Base-by-base conservation (phyloP, 2,888 invertebrate species). In the Tetanocera ferruginea region DNA sequence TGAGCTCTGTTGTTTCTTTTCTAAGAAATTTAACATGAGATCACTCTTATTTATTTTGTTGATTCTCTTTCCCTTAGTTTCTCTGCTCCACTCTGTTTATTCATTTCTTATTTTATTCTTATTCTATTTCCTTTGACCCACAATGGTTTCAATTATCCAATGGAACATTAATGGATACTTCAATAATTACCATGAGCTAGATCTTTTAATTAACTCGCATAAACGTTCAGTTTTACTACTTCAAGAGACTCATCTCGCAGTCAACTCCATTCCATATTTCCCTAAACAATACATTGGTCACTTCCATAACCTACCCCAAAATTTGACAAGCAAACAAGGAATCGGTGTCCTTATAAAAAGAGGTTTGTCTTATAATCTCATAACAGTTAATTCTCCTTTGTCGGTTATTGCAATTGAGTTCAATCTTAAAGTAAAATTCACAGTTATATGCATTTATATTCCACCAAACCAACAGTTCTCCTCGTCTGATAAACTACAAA, bases 1-100 rank as follows among this genome's bases (percentile, higher is more conserved):
- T n/a, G n/a, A n/a, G n/a, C n/a, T n/a, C n/a, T n/a, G 76, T 76
- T 5, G 69, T 64, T 51, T 49, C 11, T n/a, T n/a, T 51, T 51
- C 9, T 17, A 51, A 51, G 17, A 9, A 51, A n/a, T n/a, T 14
- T 2, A 51, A 51, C 51, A 51, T 14, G 17, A 2, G 9, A 51
- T 51, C n/a, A n/a, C n/a, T n/a, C n/a, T n/a, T 17, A 9, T 17
- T 51, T 51, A 9, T 51, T 51, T 51, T 51, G 51, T 14, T 51
- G 51, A 51, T 9, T 51, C 51, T 17, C 14, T 17, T 51, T 17
- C 9, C 17, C 51, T 51, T 2, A 14, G 17, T 17, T 51, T 17
- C 51, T 1, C 14, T 17, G 51, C 51, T 51, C 17, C 9, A 14
- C 9, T 14, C 51, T 2, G 14, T 14, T 14, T 51, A 14, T 51